Percentiles rank a stretch among this genome's conserved stretches.
phyloP scores from a whole-genome alignment of 2,888 invertebrate species.

The Andricus quercusramuli region DNA sequence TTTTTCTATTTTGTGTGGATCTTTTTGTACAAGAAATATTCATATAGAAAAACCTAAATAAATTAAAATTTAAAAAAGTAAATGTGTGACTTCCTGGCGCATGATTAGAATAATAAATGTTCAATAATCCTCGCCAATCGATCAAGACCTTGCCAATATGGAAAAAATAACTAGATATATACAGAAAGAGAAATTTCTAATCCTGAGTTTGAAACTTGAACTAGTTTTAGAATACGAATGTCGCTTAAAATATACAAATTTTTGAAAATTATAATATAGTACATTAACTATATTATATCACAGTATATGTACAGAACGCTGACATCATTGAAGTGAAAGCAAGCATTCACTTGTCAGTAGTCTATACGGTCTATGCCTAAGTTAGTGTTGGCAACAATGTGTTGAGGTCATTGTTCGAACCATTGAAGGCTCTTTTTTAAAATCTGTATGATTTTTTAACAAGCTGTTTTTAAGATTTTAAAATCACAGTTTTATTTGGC shows the following conservation, averaged over 20 bases:
- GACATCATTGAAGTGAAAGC: conserved; percentile 1
- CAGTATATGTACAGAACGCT: not conserved
- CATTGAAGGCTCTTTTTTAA: not conserved
- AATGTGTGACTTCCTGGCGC: not conserved
- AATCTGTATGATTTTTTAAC: not conserved
- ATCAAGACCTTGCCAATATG: not conserved
- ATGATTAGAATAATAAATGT: not conserved
- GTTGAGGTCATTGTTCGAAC: not conserved
- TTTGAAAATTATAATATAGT: not conserved
- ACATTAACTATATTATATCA: not conserved
- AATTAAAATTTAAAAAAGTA: not conserved
- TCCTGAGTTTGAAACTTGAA: not conserved
- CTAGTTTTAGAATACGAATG: not conserved
- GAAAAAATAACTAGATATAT: not conserved
- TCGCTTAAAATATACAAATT: not conserved
- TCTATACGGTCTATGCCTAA: not conserved
- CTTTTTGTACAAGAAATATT: not conserved
- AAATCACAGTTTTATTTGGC: not conserved
- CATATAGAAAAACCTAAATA: not conserved
- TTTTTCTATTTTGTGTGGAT: not conserved
- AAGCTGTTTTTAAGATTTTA: not conserved
- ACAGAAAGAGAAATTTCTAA: not conserved
- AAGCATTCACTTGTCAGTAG: conserved; percentile 1
- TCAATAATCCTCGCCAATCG: not conserved
- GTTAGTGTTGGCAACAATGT: not conserved